Evolutionary conservation across 1,140 invertebrate genomes (phyloP).

Genomic region (Muscidifurax raptorellus): DNA sequence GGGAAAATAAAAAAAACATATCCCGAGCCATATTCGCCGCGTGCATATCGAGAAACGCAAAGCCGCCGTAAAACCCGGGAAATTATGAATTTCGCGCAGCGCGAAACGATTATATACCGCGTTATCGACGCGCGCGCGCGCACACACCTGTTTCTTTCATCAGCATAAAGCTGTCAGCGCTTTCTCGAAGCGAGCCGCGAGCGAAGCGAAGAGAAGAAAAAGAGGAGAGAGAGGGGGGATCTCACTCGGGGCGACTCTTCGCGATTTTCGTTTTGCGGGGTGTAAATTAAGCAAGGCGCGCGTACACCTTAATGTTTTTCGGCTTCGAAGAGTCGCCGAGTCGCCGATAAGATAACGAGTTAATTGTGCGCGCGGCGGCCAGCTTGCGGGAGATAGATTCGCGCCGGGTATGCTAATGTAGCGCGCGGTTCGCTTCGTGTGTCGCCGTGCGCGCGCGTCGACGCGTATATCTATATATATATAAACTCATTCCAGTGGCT

Average conservation of each 20-base stretch:
- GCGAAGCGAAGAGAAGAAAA: not conserved
- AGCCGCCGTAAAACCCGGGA: conserved; percentile 24
- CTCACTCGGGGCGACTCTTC: not conserved
- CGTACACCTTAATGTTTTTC: conserved; percentile 72
- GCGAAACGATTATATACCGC: conserved; percentile 22
- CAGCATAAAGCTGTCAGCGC: conserved; percentile 52
- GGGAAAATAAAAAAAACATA: conserved; percentile 5
- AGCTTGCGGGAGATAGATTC: conserved; percentile 37
- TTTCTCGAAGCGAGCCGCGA: conserved; percentile 4
- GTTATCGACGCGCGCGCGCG: not conserved
- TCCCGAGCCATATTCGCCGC: not conserved
- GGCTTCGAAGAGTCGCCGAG: conserved; percentile 5
- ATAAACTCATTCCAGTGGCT: conserved; percentile 73
- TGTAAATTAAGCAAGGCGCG: conserved; percentile 74
- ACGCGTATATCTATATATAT: not conserved
- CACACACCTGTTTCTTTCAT: conserved; percentile 51
- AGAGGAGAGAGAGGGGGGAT: not conserved
- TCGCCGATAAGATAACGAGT: conserved; percentile 75
- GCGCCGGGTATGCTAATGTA: conserved; percentile 73
- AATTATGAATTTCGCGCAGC: conserved; percentile 43
- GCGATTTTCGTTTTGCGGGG: conserved; percentile 51
- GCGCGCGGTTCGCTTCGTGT: conserved; percentile 66
- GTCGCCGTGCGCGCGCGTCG: conserved; percentile 71
- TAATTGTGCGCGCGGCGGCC: conserved; percentile 69
- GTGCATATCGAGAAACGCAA: not conserved